Conservation (phyloP, 2,888 invertebrate species). For the Masnerella sp. region DNA sequence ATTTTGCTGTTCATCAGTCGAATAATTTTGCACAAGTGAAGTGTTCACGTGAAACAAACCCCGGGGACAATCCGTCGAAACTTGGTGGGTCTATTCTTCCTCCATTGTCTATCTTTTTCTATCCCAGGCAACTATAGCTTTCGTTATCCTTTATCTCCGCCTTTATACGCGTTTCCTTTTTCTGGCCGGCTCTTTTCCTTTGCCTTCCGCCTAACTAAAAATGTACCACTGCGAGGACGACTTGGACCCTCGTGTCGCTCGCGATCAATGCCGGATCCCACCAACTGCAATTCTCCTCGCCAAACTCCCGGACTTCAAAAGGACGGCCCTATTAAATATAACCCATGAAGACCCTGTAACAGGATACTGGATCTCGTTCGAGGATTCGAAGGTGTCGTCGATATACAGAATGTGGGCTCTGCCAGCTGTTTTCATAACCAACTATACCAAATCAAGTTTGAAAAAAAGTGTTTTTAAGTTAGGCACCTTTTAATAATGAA, state of each 20-base stretch:
- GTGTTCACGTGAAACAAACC: slow-evolving; percentile 35
- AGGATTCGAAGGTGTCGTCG: slow-evolving; percentile 42
- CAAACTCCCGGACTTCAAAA: slow-evolving; percentile 35
- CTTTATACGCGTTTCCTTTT: slow-evolving; percentile 20
- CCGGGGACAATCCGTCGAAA: slow-evolving; percentile 22
- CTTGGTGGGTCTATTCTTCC: too few relatives aligned
- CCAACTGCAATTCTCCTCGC: slow-evolving; percentile 49
- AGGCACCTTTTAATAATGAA: too few relatives aligned
- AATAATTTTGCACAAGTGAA: slow-evolving; percentile 43
- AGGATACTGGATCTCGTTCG: slow-evolving; percentile 46
- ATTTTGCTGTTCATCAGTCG: slow-evolving; percentile 33
- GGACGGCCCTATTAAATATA: slow-evolving; percentile 32
- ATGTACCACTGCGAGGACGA: slow-evolving; percentile 35
- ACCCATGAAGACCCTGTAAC: slow-evolving; percentile 27
- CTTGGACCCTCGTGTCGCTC: slow-evolving; percentile 28
- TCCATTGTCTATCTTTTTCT: too few relatives aligned
- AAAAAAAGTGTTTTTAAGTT: too few relatives aligned
- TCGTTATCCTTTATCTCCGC: background rate
- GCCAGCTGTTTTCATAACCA: slow-evolving; percentile 48
- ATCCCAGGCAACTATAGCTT: too few relatives aligned
- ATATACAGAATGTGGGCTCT: slow-evolving; percentile 37
- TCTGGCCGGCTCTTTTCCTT: slow-evolving; percentile 5
- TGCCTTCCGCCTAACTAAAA: slow-evolving; percentile 34
- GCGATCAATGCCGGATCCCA: slow-evolving; percentile 49
- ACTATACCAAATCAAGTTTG: slow-evolving; percentile 50